Conservation (phyloP, 2,888 invertebrate species). For the Lithodes maja region DNA sequence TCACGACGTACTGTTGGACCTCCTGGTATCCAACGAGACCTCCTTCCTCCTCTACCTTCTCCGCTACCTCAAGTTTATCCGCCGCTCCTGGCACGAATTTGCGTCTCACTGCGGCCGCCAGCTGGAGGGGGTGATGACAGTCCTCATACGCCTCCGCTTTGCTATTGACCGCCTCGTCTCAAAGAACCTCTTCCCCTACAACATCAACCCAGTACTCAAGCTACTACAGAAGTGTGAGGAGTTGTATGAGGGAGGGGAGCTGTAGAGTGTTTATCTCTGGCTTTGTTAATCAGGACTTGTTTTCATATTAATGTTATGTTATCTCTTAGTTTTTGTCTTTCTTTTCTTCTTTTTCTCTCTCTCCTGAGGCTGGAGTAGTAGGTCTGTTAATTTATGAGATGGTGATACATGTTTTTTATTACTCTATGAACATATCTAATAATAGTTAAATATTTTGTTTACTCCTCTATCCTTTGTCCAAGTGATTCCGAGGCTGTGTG, state of each 20-base stretch:
- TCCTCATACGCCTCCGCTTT: slow-evolving; percentile 84
- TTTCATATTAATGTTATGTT: neutral
- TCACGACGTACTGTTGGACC: slow-evolving; percentile 86
- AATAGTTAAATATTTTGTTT: no score
- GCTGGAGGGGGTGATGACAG: slow-evolving; percentile 86
- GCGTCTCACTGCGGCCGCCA: slow-evolving; percentile 83
- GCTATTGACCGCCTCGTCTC: slow-evolving; percentile 89
- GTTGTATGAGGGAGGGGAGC: slow-evolving; percentile 60
- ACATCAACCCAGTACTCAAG: slow-evolving; percentile 90
- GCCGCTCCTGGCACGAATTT: slow-evolving; percentile 89
- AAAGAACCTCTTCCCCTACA: slow-evolving; percentile 89
- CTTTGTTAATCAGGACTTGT: neutral
- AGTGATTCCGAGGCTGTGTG: no score
- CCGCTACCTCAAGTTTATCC: slow-evolving; percentile 88
- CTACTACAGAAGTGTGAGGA: slow-evolving; percentile 79
- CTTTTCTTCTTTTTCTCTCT: no score
- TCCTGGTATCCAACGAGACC: slow-evolving; percentile 92
- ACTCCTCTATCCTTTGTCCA: no score
- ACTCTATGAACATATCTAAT: no score
- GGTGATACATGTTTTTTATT: no score
- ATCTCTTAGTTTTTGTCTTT: no score
- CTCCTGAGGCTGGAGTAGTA: neutral
- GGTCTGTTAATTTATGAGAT: no score
- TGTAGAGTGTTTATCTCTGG: neutral
- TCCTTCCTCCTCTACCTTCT: slow-evolving; percentile 90